Base-by-base conservation (phyloP, 2,113 vertebrate species). In the Ceyx melanurus region DNA sequence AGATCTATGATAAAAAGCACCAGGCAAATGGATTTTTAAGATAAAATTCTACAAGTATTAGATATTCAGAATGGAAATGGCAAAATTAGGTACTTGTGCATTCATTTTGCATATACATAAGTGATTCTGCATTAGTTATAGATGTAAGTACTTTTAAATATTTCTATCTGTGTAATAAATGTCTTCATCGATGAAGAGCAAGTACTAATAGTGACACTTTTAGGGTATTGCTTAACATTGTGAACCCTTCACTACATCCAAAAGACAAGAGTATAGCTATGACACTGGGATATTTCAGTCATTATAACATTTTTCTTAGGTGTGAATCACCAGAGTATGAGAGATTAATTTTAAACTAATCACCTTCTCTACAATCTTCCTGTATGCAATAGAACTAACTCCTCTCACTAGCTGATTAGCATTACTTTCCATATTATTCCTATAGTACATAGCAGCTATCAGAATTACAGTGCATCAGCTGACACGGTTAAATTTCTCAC, bases 81-180 rank as follows among this genome's bases (percentile, higher is more conserved):
- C 17, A 68, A 64, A 58, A 68, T 33, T 67, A 18, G 15, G 15
- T 50, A 68, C 6, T 9, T 45, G 11, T 60, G 8, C 4, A 31
- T 29, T 3, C 3, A 25, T 70, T 88, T 53, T 64, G 15, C 29
- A 26, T 62, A 54, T 18, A 10, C 2, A 22, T 10, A 33, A 5
- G 0, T 64, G 9, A 6, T 81, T 81, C 46, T 50, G 3, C 16
- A 35, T 42, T 13, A 31, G 6, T 23, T 43, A 25, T 5, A 71
- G 6, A 13, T 31, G 43, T 2, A 58, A 14, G 2, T 3, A 37
- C 73, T 58, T 67, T 62, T 68, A 2, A 68, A 84, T 13, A 37
- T 58, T 66, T 71, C 1, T 45, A 43, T 58, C 37, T 0, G 0
- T 64, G 15, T 4, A 62, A 56, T 54, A 64, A 10, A 35, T 45